phyloP scores from a whole-genome alignment of 2,797 vertebrate genomes.

The Manis pentadactyla region DNA sequence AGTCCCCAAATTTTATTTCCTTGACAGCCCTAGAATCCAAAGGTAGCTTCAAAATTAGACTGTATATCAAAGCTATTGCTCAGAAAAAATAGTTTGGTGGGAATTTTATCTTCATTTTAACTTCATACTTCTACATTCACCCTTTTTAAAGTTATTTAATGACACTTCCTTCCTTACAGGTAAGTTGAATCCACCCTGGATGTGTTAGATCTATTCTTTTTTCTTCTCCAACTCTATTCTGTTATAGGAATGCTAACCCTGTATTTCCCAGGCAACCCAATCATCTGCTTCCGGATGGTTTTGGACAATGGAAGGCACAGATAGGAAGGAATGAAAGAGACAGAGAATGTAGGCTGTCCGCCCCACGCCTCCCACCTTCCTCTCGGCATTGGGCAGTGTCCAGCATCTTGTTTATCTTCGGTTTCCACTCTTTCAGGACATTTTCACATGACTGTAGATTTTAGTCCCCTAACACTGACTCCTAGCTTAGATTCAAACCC shows the following conservation, averaged over 20 bases:
- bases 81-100: background rate
- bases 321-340: background rate
- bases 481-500: background rate
- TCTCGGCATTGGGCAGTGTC: background rate
- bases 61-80: background rate
- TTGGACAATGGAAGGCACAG: background rate
- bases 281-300: background rate
- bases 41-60: background rate
- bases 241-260: fast-evolving
- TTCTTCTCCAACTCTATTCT: background rate
- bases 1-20: background rate
- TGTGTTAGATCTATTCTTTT: background rate
- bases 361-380: fast-evolving
- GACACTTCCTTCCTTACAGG: background rate
- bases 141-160: background rate
- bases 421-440: background rate
- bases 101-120: background rate
- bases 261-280: background rate
- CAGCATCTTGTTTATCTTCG: background rate
- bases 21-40: background rate
- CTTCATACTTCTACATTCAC: background rate
- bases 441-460: background rate
- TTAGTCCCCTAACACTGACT: background rate
- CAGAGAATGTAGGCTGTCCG: background rate
- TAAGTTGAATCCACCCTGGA: background rate